Evolutionary conservation across 2,888 invertebrate species (phyloP).

Genomic region (Apeira syringaria): DNA sequence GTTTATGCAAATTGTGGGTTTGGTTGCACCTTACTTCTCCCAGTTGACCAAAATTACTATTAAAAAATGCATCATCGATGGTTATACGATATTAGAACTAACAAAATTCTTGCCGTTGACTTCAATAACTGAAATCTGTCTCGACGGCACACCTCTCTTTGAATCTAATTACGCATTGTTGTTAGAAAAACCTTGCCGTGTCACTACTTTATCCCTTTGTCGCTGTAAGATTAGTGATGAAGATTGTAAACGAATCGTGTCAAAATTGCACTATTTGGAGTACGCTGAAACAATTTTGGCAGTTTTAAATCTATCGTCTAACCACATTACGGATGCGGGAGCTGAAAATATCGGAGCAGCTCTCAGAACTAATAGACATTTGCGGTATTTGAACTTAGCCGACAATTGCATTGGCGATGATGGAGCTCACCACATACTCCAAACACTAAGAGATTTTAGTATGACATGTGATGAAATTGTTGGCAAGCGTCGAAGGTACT

Average conservation of each 20-base stretch:
- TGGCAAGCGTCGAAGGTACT: constrained; percentile 32
- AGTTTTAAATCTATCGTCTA: constrained; percentile 57
- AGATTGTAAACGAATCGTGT: constrained; percentile 43
- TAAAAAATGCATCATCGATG: constrained; percentile 39
- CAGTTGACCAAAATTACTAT: constrained; percentile 44
- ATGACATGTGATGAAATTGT: constrained; percentile 45
- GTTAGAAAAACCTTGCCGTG: constrained; percentile 32
- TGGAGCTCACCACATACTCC: constrained; percentile 49
- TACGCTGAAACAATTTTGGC: constrained; percentile 44
- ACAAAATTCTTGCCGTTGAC: constrained; percentile 44
- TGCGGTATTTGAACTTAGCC: constrained; percentile 61
- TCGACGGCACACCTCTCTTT: constrained; percentile 45
- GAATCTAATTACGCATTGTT: constrained; percentile 46
- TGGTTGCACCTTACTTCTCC: constrained; percentile 38
- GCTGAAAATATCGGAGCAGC: constrained; percentile 48
- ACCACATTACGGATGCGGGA: constrained; percentile 59
- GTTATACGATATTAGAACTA: constrained; percentile 47
- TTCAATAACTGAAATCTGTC: constrained; percentile 47
- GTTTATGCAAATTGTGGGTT: constrained; percentile 44
- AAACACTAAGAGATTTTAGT: constrained; percentile 48
- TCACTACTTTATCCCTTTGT: constrained; percentile 47
- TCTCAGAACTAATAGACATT: constrained; percentile 56
- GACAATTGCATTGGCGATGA: constrained; percentile 53
- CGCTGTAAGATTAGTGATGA: constrained; percentile 53
- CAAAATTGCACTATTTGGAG: constrained; percentile 34